Conservation (phyloP, 2,113 vertebrate species). For the Zosterops pallidus region DNA sequence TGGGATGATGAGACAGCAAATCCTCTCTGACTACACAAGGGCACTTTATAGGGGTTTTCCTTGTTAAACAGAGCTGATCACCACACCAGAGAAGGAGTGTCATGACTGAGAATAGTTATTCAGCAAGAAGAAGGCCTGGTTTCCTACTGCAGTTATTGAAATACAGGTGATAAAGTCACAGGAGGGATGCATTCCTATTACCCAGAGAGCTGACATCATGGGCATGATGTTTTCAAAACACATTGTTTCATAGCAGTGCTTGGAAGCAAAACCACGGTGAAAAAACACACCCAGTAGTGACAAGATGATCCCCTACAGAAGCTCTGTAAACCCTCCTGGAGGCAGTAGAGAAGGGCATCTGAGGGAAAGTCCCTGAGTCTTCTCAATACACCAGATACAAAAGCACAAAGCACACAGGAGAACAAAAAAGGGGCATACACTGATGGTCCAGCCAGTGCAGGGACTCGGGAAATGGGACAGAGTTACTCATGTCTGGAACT, state of each 20-base stretch:
- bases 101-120: background rate
- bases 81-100: background rate
- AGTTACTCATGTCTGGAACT: rapidly evolving
- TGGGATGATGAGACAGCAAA: background rate
- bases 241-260: background rate
- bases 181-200: background rate
- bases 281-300: background rate
- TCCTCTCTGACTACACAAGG: background rate
- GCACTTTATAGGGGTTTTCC: background rate
- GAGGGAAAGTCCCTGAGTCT: background rate
- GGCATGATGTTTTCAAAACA: background rate
- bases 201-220: background rate
- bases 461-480: rapidly evolving
- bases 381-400: background rate
- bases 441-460: background rate
- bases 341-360: background rate
- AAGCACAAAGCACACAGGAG: background rate
- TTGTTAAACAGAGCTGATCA: background rate
- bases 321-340: background rate
- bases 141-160: background rate
- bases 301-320: background rate
- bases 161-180: background rate
- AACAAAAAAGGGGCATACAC: background rate
- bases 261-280: background rate
- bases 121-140: background rate